Evolutionary conservation across 92 coral and sea anemone genomes (phyloP).

Genomic region (Phymanthus crucifer): DNA sequence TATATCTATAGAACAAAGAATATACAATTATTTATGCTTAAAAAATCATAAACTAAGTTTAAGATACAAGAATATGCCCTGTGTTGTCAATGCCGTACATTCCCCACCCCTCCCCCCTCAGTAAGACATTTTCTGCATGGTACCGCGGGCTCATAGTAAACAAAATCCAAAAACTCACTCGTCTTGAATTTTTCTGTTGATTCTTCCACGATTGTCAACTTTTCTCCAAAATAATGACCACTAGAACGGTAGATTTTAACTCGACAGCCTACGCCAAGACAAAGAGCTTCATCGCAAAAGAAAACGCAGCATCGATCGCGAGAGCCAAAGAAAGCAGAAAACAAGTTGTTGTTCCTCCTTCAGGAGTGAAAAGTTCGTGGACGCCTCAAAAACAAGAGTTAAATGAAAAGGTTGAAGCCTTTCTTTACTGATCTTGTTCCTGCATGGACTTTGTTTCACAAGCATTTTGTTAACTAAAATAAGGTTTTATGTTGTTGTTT

Average conservation of each 20-base stretch:
- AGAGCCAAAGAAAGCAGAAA: constrained; percentile 71
- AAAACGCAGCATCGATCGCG: constrained; percentile 67
- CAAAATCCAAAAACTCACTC: constrained; percentile 24
- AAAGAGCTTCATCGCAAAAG: constrained; percentile 81
- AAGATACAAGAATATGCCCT: too few relatives aligned
- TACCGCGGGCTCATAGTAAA: constrained; percentile 40
- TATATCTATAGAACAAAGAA: too few relatives aligned
- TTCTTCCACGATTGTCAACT: background rate
- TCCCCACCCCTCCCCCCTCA: background rate
- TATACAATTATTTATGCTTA: too few relatives aligned
- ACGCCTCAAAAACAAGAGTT: constrained; percentile 81
- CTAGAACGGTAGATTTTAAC: constrained; percentile 72
- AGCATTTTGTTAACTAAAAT: background rate
- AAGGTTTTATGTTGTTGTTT: constrained; percentile 4
- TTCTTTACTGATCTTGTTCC: background rate
- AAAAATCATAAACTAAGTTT: too few relatives aligned
- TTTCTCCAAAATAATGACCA: constrained; percentile 52
- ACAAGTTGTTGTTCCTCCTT: constrained; percentile 43
- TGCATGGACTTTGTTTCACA: background rate
- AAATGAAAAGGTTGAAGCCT: constrained; percentile 76
- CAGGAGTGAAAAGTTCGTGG: constrained; percentile 86
- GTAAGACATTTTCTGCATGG: background rate
- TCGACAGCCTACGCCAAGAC: constrained; percentile 85
- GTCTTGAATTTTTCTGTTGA: background rate
- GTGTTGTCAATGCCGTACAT: too few relatives aligned